phyloP scores from a whole-genome alignment of 1,140 invertebrate species.

The Lanistes nyassanus region DNA sequence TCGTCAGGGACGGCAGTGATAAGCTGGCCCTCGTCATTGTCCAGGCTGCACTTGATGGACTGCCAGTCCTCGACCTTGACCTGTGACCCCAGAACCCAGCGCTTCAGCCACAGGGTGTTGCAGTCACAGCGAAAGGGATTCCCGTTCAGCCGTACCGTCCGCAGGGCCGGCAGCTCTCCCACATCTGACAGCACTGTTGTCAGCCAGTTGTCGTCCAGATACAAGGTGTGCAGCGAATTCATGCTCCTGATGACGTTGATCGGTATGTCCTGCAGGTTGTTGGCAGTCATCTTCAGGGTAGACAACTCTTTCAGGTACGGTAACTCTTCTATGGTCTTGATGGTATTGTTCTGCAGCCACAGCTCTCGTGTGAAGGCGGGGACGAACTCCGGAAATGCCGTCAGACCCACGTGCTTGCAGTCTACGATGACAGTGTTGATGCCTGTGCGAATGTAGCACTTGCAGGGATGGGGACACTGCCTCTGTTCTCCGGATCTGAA shows the following conservation, averaged over 20 bases:
- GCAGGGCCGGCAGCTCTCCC: neutral
- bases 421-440: conserved; percentile 42
- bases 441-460: conserved; percentile 38
- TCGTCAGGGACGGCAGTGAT: conserved; percentile 40
- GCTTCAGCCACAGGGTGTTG: conserved; percentile 47
- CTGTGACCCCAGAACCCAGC: conserved; percentile 33
- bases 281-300: conserved; percentile 32
- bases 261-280: conserved; percentile 30
- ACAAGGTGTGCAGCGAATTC: conserved; percentile 12
- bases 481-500: neutral
- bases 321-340: conserved; percentile 26
- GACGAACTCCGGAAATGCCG: conserved; percentile 27
- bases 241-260: conserved; percentile 15
- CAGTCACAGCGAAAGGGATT: conserved; percentile 51
- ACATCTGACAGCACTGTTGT: conserved; percentile 34
- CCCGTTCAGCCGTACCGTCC: conserved; percentile 25
- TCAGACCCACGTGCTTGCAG: conserved; percentile 34
- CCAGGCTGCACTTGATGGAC: conserved; percentile 38
- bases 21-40: conserved; percentile 36
- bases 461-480: conserved; percentile 34
- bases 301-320: conserved; percentile 18
- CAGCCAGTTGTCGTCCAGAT: conserved; percentile 41
- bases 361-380: conserved; percentile 38
- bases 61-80: conserved; percentile 24
- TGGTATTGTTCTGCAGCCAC: conserved; percentile 47